A percentile compares a stretch with the other conserved stretches of the same genome.
These are phyloP conservation scores for Meganola albula DNA, from an alignment of 2,888 invertebrate genomes.

Conservation along the genomic window DNA sequence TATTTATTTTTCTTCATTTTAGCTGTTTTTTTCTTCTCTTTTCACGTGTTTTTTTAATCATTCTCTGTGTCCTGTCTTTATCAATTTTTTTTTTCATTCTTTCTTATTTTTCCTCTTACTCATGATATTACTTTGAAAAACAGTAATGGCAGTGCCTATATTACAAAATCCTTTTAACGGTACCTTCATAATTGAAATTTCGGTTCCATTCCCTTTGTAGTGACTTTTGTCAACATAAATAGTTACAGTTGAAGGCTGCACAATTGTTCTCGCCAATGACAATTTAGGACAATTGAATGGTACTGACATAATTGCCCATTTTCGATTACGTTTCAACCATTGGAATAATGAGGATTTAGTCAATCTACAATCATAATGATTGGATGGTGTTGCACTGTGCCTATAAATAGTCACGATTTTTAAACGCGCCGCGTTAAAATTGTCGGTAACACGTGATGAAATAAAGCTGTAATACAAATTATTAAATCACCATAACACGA, in stretches of 20 bases:
- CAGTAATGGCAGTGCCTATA: no score
- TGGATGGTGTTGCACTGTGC: conserved; percentile 41
- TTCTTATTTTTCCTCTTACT: no score
- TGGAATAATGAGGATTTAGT: conserved; percentile 51
- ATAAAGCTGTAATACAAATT: conserved; percentile 31
- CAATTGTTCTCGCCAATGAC: conserved; percentile 47
- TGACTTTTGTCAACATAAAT: conserved; percentile 15
- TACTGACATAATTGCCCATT: conserved; percentile 52
- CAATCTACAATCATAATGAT: conserved; percentile 59
- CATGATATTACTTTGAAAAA: no score
- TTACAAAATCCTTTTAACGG: no score
- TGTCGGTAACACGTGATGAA: conserved; percentile 39
- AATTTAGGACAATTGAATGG: conserved; percentile 61
- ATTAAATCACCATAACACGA: no score
- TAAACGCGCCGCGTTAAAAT: conserved; percentile 24
- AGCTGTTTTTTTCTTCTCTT: no score
- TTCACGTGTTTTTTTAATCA: no score
- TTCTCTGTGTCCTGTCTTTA: no score
- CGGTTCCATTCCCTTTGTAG: no score
- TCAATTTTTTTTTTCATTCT: no score
- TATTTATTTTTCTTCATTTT: no score
- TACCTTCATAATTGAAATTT: no score
- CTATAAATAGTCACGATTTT: conserved; percentile 60
- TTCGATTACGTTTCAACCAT: conserved; percentile 52
- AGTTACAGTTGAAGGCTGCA: conserved; percentile 36